Evolutionary conservation across 2,113 vertebrate genomes (phyloP), one percentile per base, ranked within the genome.

Genomic region (Tachysurus vachellii): DNA sequence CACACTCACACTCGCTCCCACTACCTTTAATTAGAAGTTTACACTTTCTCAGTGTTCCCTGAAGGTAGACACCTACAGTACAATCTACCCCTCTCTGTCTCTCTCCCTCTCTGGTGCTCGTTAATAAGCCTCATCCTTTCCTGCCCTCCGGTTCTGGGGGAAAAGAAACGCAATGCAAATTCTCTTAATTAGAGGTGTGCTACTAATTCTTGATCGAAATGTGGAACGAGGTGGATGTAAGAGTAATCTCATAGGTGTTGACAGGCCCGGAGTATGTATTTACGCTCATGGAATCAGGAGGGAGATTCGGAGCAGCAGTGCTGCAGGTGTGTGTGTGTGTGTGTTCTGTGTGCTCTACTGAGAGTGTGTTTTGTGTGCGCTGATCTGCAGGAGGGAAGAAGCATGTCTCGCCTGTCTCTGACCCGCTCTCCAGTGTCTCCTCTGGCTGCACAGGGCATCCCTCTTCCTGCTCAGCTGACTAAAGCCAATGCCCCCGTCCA

Each of bases 1-100:
- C 95, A 97, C 96, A 97, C 96, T 96, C 96, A 96, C 70, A 97
- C 96, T 96, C 96, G 96, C 59, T 42, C 83, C 81, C 83, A 89
- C 94, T 96, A 98, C 96, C 97, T 98, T 98, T 99, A 98, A 99
- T 98, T 99, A 98, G 97, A 98, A 98, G 97, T 97, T 97, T 97
- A 97, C 97, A 97, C 97, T 97, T 97, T 98, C 96, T 97, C 98
- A 96, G 96, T 96, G 96, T 95, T 85, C 77, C 87, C 89, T 77
- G 82, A 42, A 90, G 89, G 85, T 88, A 90, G 87, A 90, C 89
- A 90, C 89, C 97, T 98, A 97, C 96, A 87, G 87, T 88, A 88
- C 82, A 12, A 88, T 84, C 80, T 95, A 96, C 94, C 89, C 14
- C 91, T 92, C 91, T 92, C 95, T 92, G 93, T 91, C 94, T 50